Conservation (phyloP, 2,888 invertebrate genomes). For the Chaetoderma sp. region DNA sequence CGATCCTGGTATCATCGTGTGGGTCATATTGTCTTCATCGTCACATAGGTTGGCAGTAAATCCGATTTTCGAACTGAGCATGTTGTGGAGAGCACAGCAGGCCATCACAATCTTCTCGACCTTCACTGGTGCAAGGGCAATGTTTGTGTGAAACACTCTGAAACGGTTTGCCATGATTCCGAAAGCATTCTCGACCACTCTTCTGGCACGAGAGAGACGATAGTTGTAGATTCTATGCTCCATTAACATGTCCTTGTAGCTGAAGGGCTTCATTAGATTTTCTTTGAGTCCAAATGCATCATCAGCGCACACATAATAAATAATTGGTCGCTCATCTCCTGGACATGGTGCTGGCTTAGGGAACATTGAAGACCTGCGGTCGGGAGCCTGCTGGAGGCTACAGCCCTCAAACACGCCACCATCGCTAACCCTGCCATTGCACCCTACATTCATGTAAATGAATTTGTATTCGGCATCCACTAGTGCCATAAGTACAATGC, state of each 20-base stretch:
- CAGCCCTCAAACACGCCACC: neutral
- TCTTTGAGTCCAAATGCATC: slow-evolving; percentile 13
- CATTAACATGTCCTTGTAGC: neutral
- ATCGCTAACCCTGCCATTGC: slow-evolving; percentile 7
- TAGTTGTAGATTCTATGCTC: slow-evolving; percentile 17
- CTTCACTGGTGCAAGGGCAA: slow-evolving; percentile 20
- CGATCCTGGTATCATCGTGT: no score
- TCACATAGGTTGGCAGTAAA: no score
- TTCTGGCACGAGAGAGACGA: slow-evolving; percentile 8
- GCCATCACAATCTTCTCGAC: slow-evolving; percentile 10
- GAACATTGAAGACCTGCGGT: no score
- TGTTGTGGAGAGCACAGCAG: slow-evolving; percentile 21
- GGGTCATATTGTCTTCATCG: no score
- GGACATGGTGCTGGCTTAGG: slow-evolving; percentile 1
- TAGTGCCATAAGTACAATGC: slow-evolving; percentile 23
- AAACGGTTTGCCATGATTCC: slow-evolving; percentile 18
- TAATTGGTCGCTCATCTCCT: neutral
- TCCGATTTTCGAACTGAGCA: slow-evolving; percentile 6
- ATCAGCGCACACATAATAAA: slow-evolving; percentile 11
- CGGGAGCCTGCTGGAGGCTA: no score
- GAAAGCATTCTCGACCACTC: slow-evolving; percentile 20
- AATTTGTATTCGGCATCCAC: slow-evolving; percentile 24
- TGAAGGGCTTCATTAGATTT: slow-evolving; percentile 15
- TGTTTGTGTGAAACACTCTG: slow-evolving; percentile 14
- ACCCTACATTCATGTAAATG: slow-evolving; percentile 13